Conservation (phyloP, 2,113 vertebrate species). For the Callopanchax toddi region DNA sequence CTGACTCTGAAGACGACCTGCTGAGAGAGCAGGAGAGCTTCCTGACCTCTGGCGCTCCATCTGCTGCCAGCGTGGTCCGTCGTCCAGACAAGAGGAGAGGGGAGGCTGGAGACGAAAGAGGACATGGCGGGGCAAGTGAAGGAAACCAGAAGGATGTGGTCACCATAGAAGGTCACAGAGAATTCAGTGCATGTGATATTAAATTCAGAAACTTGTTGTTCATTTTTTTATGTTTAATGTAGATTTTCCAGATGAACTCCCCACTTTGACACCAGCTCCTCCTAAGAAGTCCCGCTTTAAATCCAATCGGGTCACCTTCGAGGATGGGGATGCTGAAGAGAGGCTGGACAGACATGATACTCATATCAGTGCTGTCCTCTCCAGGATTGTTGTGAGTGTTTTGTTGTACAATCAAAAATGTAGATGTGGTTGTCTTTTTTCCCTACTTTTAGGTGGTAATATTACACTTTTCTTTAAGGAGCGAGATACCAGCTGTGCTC, state of each 20-base stretch:
- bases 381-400: conserved; percentile 89
- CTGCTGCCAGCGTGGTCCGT: conserved; percentile 85
- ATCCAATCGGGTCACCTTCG: conserved; percentile 76
- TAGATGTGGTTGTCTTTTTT: no score
- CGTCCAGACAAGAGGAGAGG: conserved; percentile 88
- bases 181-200: no score
- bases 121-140: not conserved
- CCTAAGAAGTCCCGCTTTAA: conserved; percentile 89
- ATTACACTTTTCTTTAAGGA: conserved; percentile 78
- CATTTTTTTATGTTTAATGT: not conserved
- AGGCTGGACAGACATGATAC: conserved; percentile 84
- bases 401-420: not conserved
- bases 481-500: conserved; percentile 85
- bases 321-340: conserved; percentile 84
- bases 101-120: conserved; percentile 35
- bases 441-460: not conserved
- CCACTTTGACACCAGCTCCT: conserved; percentile 88
- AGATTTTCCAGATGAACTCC: conserved; percentile 89
- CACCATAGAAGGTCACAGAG: conserved; percentile 81
- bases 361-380: conserved; percentile 92
- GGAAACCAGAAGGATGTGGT: conserved; percentile 85
- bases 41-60: conserved; percentile 80
- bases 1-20: conserved; percentile 91
- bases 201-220: no score
- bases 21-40: conserved; percentile 89